Percentiles rank a stretch among this genome's conserved stretches.
These are phyloP conservation scores for Isichthys henryi DNA, from an alignment of 2,113 vertebrate species.

Conservation along the genomic window DNA sequence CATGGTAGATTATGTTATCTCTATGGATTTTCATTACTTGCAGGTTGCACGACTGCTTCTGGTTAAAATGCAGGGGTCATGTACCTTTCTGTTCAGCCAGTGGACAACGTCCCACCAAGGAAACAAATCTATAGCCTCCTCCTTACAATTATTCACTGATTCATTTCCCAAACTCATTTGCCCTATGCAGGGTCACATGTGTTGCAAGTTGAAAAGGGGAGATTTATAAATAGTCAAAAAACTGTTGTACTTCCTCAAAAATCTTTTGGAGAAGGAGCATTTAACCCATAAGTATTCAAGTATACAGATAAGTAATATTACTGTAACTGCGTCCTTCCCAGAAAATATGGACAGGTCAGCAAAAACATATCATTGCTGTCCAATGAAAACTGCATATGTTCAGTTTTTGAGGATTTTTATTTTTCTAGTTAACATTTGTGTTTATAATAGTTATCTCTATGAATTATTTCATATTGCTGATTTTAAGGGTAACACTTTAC, in stretches of 20 bases:
- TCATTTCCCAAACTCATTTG: not conserved
- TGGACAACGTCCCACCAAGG: not conserved
- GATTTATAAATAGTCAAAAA: not conserved
- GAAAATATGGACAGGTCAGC: not conserved
- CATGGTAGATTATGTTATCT: not conserved
- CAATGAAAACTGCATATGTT: not conserved
- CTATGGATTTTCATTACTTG: not conserved
- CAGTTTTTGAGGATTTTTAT: not conserved
- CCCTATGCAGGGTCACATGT: not conserved
- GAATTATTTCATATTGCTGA: not conserved
- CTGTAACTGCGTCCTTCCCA: not conserved
- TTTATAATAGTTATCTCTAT: not conserved
- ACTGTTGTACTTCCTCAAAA: not conserved
- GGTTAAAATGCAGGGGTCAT: not conserved
- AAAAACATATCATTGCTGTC: not conserved
- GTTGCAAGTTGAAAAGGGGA: not conserved
- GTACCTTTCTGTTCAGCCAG: not conserved
- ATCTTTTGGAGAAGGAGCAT: not conserved
- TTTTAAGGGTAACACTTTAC: not conserved
- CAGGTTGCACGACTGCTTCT: not conserved
- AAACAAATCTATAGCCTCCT: not conserved
- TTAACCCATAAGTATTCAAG: not conserved
- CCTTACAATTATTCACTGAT: not conserved
- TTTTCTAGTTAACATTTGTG: not conserved
- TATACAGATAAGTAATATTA: not conserved